phyloP scores from a whole-genome alignment of 2,888 invertebrate genomes.

The Lasioglossum pauxillum region DNA sequence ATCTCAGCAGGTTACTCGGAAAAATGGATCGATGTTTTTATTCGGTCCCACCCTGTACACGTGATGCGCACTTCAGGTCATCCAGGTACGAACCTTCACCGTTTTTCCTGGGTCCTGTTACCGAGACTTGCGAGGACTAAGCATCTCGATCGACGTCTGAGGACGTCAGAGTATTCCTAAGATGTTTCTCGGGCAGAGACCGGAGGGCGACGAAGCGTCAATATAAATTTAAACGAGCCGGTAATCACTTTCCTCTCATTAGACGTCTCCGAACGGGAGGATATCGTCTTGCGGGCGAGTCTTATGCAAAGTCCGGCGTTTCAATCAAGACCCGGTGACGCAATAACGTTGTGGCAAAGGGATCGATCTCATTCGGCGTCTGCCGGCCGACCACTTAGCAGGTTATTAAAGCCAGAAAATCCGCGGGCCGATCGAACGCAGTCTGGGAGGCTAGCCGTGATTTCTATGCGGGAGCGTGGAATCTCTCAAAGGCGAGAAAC shows the following conservation, averaged over 20 bases:
- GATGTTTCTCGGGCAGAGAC: background rate
- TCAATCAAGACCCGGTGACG: conserved; percentile 5
- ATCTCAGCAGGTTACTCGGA: background rate
- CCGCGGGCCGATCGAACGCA: conserved; percentile 32
- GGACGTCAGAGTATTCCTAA: background rate
- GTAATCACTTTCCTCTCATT: conserved; percentile 13
- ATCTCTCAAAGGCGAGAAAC: conserved; percentile 53
- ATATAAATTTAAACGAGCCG: background rate
- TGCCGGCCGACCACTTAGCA: conserved; percentile 36
- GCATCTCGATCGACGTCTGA: background rate
- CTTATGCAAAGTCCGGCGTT: conserved; percentile 35
- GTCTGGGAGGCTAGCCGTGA: conserved; percentile 45
- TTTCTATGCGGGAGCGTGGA: conserved; percentile 50
- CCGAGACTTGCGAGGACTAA: background rate
- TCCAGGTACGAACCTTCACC: background rate
- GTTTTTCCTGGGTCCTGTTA: background rate
- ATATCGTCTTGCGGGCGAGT: background rate
- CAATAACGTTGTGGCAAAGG: conserved; percentile 41
- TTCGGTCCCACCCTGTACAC: too few relatives aligned
- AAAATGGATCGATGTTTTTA: background rate
- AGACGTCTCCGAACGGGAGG: background rate
- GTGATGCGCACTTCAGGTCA: background rate
- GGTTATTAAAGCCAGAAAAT: conserved; percentile 48
- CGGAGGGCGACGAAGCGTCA: background rate
- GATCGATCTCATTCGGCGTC: conserved; percentile 9